These are phyloP conservation scores for Neoarius graeffei DNA, from an alignment of 2,113 vertebrate genomes.

Conservation along the genomic window DNA sequence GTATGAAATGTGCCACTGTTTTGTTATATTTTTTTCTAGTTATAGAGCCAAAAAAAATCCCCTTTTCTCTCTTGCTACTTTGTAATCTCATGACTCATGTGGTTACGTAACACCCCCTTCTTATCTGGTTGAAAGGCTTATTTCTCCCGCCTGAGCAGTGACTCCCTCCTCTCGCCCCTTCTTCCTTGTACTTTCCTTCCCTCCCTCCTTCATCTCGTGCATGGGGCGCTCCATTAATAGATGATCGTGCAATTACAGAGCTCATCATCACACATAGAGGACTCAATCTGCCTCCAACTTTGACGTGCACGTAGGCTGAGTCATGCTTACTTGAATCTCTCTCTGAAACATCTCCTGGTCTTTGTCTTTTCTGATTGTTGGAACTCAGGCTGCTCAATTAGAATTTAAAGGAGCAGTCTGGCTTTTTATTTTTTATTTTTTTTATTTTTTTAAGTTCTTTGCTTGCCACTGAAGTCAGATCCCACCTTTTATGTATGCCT, in stretches of 20 bases:
- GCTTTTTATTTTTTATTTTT: no score
- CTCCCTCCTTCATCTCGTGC: slow-evolving; percentile 16
- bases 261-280: slow-evolving; percentile 23
- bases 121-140: slow-evolving; percentile 56
- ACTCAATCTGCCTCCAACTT: slow-evolving; percentile 13
- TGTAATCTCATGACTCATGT: slow-evolving; percentile 55
- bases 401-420: neutral
- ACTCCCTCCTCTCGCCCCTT: slow-evolving; percentile 37
- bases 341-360: neutral
- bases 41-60: slow-evolving; percentile 43
- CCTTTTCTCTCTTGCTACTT: slow-evolving; percentile 31
- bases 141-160: slow-evolving; percentile 48
- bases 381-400: neutral
- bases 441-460: neutral
- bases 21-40: slow-evolving; percentile 8
- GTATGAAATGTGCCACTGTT: neutral
- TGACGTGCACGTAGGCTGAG: slow-evolving; percentile 1
- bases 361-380: neutral
- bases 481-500: neutral
- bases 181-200: slow-evolving; percentile 16
- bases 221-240: slow-evolving; percentile 51
- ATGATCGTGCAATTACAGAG: slow-evolving; percentile 18
- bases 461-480: neutral
- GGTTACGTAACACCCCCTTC: slow-evolving; percentile 55
- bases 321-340: slow-evolving; percentile 22